Percentiles rank a stretch among this genome's conserved stretches.
Conservation (phyloP, 2,797 vertebrate genomes). For the Gymnoscopelus braueri region DNA sequence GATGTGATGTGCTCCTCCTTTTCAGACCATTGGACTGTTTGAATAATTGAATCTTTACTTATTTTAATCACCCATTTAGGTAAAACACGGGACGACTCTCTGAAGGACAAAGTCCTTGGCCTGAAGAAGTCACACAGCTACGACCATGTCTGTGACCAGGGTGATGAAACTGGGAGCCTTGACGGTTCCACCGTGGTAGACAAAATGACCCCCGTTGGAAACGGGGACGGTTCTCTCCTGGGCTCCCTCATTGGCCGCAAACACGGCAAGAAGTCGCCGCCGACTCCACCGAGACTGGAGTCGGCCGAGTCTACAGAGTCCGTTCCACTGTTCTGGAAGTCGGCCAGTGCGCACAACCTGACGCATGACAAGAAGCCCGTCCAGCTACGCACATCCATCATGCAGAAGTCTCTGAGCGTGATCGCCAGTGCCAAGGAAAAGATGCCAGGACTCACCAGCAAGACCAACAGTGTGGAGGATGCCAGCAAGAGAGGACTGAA, state of each 20-base stretch:
- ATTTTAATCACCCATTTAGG: constrained; percentile 46
- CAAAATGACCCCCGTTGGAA: constrained; percentile 80
- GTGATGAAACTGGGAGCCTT: constrained; percentile 80
- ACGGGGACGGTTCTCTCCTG: constrained; percentile 85
- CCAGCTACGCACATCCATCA: constrained; percentile 90
- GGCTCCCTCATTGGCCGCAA: constrained; percentile 87
- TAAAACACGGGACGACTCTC: constrained; percentile 88
- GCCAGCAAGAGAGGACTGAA: constrained; percentile 85
- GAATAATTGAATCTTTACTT: not conserved
- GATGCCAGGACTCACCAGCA: constrained; percentile 90
- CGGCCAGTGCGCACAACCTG: constrained; percentile 94
- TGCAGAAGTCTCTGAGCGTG: constrained; percentile 97
- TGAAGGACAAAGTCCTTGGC: constrained; percentile 89
- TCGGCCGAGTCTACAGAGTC: constrained; percentile 89
- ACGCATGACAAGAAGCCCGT: constrained; percentile 93
- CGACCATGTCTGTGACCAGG: constrained; percentile 91
- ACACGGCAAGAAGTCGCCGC: constrained; percentile 80
- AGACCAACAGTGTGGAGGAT: constrained; percentile 89
- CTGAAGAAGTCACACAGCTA: constrained; percentile 96
- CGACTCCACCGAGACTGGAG: constrained; percentile 77
- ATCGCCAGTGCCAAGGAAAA: constrained; percentile 97
- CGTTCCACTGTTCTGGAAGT: constrained; percentile 95
- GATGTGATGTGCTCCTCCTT: not conserved
- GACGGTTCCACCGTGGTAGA: constrained; percentile 75
- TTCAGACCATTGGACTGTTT: not conserved